Percentiles rank a stretch among this genome's conserved stretches.
Evolutionary conservation across 2,888 invertebrate genomes (phyloP).

Genomic region (Ectemnius continuus): DNA sequence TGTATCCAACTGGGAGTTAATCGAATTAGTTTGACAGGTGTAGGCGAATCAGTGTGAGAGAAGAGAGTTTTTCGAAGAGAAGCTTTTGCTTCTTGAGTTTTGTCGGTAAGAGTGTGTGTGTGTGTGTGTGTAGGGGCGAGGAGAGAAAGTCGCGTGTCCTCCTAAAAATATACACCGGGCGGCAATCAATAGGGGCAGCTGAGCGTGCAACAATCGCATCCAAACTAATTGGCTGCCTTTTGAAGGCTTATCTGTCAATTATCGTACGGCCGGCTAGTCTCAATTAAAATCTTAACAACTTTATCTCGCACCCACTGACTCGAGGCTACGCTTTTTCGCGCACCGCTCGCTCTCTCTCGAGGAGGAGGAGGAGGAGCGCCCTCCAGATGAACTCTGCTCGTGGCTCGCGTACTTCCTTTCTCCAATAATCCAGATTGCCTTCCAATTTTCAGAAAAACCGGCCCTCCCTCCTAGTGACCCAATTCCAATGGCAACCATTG

Average conservation of each 20-base stretch:
- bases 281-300: slow-evolving; percentile 44
- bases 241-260: slow-evolving; percentile 53
- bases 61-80: no score
- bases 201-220: slow-evolving; percentile 50
- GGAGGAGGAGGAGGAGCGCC: no score
- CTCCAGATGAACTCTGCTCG: slow-evolving; percentile 27
- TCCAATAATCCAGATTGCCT: slow-evolving; percentile 15
- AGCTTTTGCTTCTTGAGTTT: no score
- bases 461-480: not conserved
- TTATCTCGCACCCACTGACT: slow-evolving; percentile 32
- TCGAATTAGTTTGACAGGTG: no score
- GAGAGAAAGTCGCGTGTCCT: no score
- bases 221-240: slow-evolving; percentile 54
- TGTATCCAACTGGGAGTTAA: no score
- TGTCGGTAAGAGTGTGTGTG: no score
- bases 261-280: slow-evolving; percentile 49
- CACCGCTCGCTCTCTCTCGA: no score
- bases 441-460: slow-evolving; percentile 14
- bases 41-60: no score
- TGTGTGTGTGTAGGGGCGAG: no score
- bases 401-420: not conserved
- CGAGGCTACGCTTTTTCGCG: slow-evolving; percentile 26
- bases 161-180: no score
- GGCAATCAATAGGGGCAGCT: slow-evolving; percentile 51
- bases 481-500: no score